phyloP scores from a whole-genome alignment of 2,888 invertebrate genomes.

The Morpho helenor region DNA sequence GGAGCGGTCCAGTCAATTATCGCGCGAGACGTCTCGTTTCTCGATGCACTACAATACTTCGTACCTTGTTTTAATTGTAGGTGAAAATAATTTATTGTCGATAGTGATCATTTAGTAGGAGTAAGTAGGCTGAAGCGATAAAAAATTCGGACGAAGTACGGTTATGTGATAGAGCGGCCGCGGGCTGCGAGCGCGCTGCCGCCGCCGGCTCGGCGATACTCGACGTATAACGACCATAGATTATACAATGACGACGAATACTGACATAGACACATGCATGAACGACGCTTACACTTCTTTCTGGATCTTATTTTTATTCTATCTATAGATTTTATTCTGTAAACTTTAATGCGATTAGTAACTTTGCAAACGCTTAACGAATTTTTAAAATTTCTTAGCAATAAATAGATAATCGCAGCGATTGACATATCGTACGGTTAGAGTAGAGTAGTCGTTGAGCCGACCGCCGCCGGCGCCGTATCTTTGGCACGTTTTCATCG shows the following conservation, averaged over 20 bases:
- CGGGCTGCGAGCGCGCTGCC: constrained; percentile 44
- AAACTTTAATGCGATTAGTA: constrained; percentile 41
- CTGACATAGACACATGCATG: constrained; percentile 43
- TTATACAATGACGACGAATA: constrained; percentile 29
- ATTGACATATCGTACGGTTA: constrained; percentile 62
- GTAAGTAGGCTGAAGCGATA: constrained; percentile 76
- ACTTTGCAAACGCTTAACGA: constrained; percentile 54
- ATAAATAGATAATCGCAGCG: constrained; percentile 50
- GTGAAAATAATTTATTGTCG: constrained; percentile 75
- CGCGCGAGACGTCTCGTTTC: constrained; percentile 45
- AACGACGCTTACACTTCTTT: constrained; percentile 43
- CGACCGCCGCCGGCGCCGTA: constrained; percentile 46
- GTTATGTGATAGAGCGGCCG: constrained; percentile 67
- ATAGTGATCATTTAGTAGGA: constrained; percentile 76
- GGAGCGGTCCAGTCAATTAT: constrained; percentile 73
- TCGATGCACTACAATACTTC: constrained; percentile 56
- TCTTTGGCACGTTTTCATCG: constrained; percentile 60
- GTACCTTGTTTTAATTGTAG: constrained; percentile 74
- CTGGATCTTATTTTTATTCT: constrained; percentile 42
- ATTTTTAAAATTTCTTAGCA: constrained; percentile 44
- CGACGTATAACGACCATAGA: constrained; percentile 23
- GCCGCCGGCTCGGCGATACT: constrained; percentile 52
- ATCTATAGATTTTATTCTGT: constrained; percentile 44
- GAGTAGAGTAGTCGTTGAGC: constrained; percentile 49
- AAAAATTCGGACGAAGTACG: constrained; percentile 75